Evolutionary conservation across 2,797 vertebrate species (phyloP), one percentile per base, ranked within the genome.

Genomic region (Bucorvus abyssinicus): DNA sequence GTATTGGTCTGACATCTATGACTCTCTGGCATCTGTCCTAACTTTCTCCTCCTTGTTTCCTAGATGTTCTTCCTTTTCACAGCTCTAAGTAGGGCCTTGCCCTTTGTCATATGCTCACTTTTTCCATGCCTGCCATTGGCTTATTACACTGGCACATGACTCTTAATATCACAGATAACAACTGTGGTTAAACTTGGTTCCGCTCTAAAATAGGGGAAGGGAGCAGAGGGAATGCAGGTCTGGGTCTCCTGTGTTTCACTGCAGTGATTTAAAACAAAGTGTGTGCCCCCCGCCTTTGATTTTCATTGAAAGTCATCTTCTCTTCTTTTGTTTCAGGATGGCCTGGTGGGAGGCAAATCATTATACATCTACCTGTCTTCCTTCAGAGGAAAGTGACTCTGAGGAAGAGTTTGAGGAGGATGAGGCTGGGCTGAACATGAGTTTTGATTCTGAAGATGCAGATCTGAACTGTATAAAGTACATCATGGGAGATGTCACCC

Each of bases 401-500:
- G 98, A 98, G 12, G 97, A 98, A 1, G 97, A 97, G 94, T 64
- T 79, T 4, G 98, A 97, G 59, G 97, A 94, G 10, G 73, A 71
- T 22, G 97, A 96, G 14, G 90, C 92, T 21, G 74, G 80, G 77
- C 55, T 29, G 38, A 98, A 96, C 32, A 73, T 93, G 2, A 86
- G 89, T 53, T 93, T 98, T 56, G 97, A 95, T 86, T 98, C 97
- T 42, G 87, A 97, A 70, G 98, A 98, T 68, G 93, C 97, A 57
- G 98, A 98, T 29, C 90, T 94, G 53, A 97, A 84, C 0, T 97
- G 94, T 76, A 98, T 99, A 90, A 94, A 93, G 67, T 99, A 99
- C 0, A 93, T 99, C n/a, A 97, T 99, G 45, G 99, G 99, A 45
- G 99, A 99, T 50, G 99, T 99, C 47, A 99, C 99, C 70, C 98